Base-by-base conservation (phyloP, 1,140 invertebrate genomes). In the Camponotus pennsylvanicus region DNA sequence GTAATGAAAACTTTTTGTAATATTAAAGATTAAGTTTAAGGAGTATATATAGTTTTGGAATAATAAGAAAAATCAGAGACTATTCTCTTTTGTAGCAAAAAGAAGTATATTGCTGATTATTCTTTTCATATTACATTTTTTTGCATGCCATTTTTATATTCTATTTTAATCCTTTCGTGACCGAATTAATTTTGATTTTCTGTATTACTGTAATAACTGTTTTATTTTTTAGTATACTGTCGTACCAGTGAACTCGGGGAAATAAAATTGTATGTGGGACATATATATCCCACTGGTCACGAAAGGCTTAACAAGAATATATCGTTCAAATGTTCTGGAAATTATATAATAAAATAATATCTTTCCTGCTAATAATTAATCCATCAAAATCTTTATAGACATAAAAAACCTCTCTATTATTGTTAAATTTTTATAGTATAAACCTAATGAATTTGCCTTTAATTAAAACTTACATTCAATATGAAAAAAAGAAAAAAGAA, bases 121-220 rank as follows among this genome's bases (percentile, higher is more conserved):
- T 40, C 15, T 18, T 63, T 61, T 64, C 59, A 21, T 61, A 76
- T 76, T 63, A 77, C 18, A 63, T 45, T 63, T 77, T 42, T 63
- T 21, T 3, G 18, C 59, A 64, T 78, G 7, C n/a, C 13, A 80
- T 21, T 5, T 69, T 67, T 6, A 3, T 78, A 66, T 37, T 27
- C 40, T 49, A 64, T 78, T 67, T 67, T 79, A 27, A 27, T 0
- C 1, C 27, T 27, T 27, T 27, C 27, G 27, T 27, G 27, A 27
- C 27, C 27, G 27, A 27, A 27, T 27, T 27, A 27, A 27, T 27
- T 27, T 27, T 27, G 0, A 27, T 27, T 27, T 27, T 0, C 27
- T 27, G 27, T 27, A 27, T 27, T 27, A 27, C 27, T 27, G 27
- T 27, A 27, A 27, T 27, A 27, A 27, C 27, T 27, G 27, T 27